phyloP scores from a whole-genome alignment of 2,888 invertebrate genomes.

The Anoplius nigerrimus region DNA sequence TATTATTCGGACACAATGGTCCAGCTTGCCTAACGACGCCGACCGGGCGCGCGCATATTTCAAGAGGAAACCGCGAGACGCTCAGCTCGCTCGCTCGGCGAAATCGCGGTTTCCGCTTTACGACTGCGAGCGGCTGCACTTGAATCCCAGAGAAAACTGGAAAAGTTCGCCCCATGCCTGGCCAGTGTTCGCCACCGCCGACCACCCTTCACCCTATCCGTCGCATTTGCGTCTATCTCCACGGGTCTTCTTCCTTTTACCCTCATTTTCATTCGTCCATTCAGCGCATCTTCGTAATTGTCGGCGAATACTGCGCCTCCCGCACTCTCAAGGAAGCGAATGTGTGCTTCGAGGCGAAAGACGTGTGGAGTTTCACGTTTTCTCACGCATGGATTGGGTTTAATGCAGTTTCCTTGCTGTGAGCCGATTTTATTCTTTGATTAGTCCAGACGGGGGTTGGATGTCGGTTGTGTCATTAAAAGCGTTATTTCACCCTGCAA shows the following conservation, averaged over 20 bases:
- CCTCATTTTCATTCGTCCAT: not conserved
- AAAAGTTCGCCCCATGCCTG: slow-evolving; percentile 32
- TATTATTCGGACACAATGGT: slow-evolving; percentile 62
- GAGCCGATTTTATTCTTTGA: no score
- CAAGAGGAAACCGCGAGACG: slow-evolving; percentile 25
- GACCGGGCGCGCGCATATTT: slow-evolving; percentile 49
- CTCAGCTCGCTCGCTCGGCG: slow-evolving; percentile 10
- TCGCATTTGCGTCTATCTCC: not conserved
- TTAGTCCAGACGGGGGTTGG: no score
- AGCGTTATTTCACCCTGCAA: no score
- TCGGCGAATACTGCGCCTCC: slow-evolving; percentile 17
- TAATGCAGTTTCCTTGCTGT: no score
- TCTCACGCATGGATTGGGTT: no score
- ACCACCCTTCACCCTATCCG: slow-evolving; percentile 18
- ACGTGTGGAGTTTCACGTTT: no score
- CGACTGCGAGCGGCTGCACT: slow-evolving; percentile 19
- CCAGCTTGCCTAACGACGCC: slow-evolving; percentile 40
- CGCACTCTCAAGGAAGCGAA: slow-evolving; percentile 5
- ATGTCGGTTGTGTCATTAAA: no score
- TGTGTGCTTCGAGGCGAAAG: no score
- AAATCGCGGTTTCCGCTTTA: slow-evolving; percentile 44
- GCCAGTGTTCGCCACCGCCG: not conserved
- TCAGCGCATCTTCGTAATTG: slow-evolving; percentile 27
- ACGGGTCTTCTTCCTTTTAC: not conserved
- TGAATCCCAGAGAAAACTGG: slow-evolving; percentile 35